Base-by-base conservation (phyloP, 2,113 vertebrate genomes). In the Apistogramma diplotaenia region DNA sequence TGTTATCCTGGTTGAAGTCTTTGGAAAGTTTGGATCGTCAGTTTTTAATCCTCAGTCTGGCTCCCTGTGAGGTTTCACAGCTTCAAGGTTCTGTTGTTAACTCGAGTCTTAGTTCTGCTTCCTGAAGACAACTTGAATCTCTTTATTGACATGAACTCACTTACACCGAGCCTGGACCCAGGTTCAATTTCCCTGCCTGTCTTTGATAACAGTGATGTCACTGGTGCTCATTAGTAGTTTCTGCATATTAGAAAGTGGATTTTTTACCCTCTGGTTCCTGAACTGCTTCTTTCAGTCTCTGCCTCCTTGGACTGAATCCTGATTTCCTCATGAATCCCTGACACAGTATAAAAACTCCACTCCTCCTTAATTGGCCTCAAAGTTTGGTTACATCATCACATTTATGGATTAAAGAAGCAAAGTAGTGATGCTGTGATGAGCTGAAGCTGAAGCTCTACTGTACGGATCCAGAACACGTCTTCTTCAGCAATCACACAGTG, bases 51-150 rank as follows among this genome's bases (percentile, higher is more conserved):
- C 55, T 37, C 51, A 35, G 70, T 25, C 15, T 4, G 2, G 4
- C 21, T 65, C 29, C 37, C 21, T 0, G 4, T 0, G 23, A 23
- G 19, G 15, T 5, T 1, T 19, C 0, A 49, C 5, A 37, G 31
- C 74, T 9, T 77, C 10, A 6, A 7, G 58, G 27, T 35, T 19
- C n/a, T n/a, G n/a, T n/a, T n/a, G n/a, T 54, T 4, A 31, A 53
- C 10, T 9, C 40, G 4, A 19, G 49, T 21, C 3, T 21, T 1
- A 12, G 11, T 71, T 71, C 33, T 23, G 23, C 11, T 55, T 4
- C 59, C 75, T 55, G 29, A 31, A 54, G 27, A 4, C 8, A 9
- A 6, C n/a, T 15, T 5, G 18, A n/a, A 43, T 21, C 16, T 71
- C 5, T 72, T 35, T 51, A 8, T 2, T 70, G 62, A 49, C 40